A percentile compares a stretch with the other conserved stretches of the same genome.
These are phyloP conservation scores for Paedocypris sp. DNA, from an alignment of 2,113 vertebrate species.

Conservation along the genomic window DNA sequence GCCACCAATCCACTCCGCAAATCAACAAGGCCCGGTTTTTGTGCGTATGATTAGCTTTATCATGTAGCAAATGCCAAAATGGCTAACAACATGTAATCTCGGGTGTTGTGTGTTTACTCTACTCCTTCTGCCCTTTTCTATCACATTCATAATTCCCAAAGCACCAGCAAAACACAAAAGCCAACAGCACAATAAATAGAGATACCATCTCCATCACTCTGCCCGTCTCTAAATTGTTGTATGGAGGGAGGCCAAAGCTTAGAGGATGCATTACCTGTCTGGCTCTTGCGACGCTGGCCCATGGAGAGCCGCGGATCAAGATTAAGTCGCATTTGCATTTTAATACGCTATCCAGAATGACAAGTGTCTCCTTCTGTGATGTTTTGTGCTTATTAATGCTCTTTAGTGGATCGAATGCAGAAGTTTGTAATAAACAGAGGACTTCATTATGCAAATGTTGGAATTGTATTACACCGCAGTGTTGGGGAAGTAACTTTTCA, in stretches of 20 bases:
- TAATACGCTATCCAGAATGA: constrained; percentile 45
- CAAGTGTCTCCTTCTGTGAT: constrained; percentile 47
- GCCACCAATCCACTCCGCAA: background rate
- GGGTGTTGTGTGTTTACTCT: constrained; percentile 1
- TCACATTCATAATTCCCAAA: constrained; percentile 8
- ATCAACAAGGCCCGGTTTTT: background rate
- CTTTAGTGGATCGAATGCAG: constrained; percentile 53
- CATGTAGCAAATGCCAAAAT: constrained; percentile 6
- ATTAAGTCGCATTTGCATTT: constrained; percentile 57
- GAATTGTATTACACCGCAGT: constrained; percentile 33
- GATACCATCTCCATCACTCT: constrained; percentile 43
- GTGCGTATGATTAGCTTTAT: constrained; percentile 13
- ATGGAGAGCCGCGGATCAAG: constrained; percentile 39
- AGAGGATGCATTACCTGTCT: constrained; percentile 43
- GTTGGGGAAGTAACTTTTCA: constrained; percentile 41
- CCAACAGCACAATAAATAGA: constrained; percentile 45
- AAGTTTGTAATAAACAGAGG: constrained; percentile 56
- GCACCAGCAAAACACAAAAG: constrained; percentile 35
- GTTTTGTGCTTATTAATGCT: constrained; percentile 57
- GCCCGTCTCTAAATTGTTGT: background rate
- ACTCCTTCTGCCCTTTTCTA: background rate
- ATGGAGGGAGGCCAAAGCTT: constrained; percentile 26
- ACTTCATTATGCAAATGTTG: constrained; percentile 59
- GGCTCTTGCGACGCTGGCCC: constrained; percentile 36
- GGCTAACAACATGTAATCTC: background rate